Evolutionary conservation across 1,140 invertebrate genomes (phyloP).

Genomic region (Bombus ignitus): DNA sequence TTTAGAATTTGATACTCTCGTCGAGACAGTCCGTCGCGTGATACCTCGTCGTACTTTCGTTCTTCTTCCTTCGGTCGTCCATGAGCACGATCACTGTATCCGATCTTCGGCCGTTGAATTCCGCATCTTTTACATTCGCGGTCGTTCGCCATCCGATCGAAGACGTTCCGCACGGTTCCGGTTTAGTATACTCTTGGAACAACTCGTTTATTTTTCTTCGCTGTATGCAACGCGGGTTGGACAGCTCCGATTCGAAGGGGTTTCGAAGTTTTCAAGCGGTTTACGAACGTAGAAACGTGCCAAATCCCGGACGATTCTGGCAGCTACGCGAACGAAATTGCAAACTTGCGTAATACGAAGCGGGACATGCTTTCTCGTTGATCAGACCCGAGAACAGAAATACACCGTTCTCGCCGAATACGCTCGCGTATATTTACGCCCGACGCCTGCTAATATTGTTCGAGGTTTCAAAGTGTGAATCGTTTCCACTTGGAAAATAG

Average conservation of each 20-base stretch:
- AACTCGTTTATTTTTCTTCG: not conserved
- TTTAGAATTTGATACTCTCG: constrained; percentile 82
- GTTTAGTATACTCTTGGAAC: not conserved
- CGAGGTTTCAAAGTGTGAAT: constrained; percentile 11
- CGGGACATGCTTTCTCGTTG: constrained; percentile 5
- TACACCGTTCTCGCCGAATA: not conserved
- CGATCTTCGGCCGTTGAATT: not conserved
- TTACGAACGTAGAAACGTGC: not conserved
- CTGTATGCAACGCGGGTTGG: not conserved
- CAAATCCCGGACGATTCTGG: constrained; percentile 4
- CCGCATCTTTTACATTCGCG: not conserved
- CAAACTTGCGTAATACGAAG: constrained; percentile 3
- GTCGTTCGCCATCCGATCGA: constrained; percentile 5
- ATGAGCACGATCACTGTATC: constrained; percentile 32
- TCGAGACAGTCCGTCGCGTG: constrained; percentile 71
- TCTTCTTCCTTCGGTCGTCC: constrained; percentile 53
- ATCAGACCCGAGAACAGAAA: constrained; percentile 7
- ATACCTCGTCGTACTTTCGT: constrained; percentile 64
- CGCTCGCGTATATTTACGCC: not conserved
- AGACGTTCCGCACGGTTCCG: not conserved
- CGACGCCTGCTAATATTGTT: constrained; percentile 9
- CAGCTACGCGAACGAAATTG: constrained; percentile 9
- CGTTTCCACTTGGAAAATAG: not conserved
- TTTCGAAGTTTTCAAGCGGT: not conserved
- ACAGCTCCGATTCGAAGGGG: not conserved